Evolutionary conservation across 2,888 invertebrate species (phyloP), one percentile per base, ranked within the genome.

Genomic region (Drosophila lacicola): DNA sequence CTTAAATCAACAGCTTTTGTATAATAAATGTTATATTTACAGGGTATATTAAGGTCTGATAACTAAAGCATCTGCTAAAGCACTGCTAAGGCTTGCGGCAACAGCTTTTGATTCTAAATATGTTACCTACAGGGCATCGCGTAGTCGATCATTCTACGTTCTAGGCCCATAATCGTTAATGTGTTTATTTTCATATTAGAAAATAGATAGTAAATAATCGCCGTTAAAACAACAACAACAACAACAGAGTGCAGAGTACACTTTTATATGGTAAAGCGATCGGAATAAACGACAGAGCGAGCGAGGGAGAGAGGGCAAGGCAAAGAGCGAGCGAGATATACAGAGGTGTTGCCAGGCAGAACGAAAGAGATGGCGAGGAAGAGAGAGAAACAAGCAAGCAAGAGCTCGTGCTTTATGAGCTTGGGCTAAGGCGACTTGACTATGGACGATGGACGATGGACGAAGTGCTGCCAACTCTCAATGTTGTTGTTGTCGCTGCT

Each of bases 211-310:
- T 82, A 74, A 64, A 36, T 63, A 74, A 45, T 64, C 64, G 61
- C 46, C 54, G 47, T 51, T 53, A 44, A 58, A 70, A 53, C 21
- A 70, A 51, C 41, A 45, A 39, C 25, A 25, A 25, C 21, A 39
- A 61, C 46, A 47, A 51, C 44, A 56, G 14, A 82, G 88, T 85
- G 77, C 82, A 82, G 69, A 88, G 82, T 88, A 88, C 82, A 87
- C 55, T 56, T 57, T 54, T 50, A 45, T 65, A 37, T 44, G 44
- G 39, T 25, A 47, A 45, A 21, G 36, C 39, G 61, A 64, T 74
- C 64, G 36, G 14, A 41, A 9, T 9, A 42, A 25, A 25, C 25
- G 25, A 1, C 25, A 29, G 8, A 8, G 2, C 5, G 25, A 25
- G 60, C 34, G 25, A 14, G 17, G 8, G 13, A 19, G 64, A 51